These are phyloP conservation scores for Eublepharis macularius DNA, from an alignment of 2,113 vertebrate genomes.

Conservation along the genomic window DNA sequence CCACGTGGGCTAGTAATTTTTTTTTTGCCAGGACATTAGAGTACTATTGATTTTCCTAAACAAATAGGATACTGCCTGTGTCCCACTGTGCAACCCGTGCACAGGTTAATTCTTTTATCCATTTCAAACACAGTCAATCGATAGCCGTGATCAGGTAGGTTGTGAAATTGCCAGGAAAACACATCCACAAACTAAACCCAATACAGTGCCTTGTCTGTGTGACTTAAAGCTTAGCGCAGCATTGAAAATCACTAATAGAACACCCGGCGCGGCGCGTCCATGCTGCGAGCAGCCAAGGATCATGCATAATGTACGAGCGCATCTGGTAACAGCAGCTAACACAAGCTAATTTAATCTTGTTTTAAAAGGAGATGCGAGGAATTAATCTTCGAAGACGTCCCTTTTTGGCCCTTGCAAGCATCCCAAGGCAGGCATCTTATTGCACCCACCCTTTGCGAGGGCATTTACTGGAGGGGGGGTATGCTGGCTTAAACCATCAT, in stretches of 20 bases:
- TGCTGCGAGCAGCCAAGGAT: slow-evolving; percentile 70
- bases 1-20: background rate
- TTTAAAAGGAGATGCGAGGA: slow-evolving; percentile 72
- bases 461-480: slow-evolving; percentile 24
- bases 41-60: slow-evolving; percentile 67
- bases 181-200: slow-evolving; percentile 68
- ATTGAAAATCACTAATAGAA: slow-evolving; percentile 81
- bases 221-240: slow-evolving; percentile 78
- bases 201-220: slow-evolving; percentile 71
- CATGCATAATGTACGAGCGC: slow-evolving; percentile 79
- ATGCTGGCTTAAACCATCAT: slow-evolving; percentile 49
- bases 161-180: slow-evolving; percentile 75
- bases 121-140: slow-evolving; percentile 67
- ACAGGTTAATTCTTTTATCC: slow-evolving; percentile 74
- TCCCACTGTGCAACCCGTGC: slow-evolving; percentile 60
- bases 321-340: slow-evolving; percentile 72
- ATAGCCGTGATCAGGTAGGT: slow-evolving; percentile 74
- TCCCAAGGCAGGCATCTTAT: slow-evolving; percentile 51
- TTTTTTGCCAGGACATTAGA: slow-evolving; percentile 54
- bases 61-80: slow-evolving; percentile 64
- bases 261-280: slow-evolving; percentile 64
- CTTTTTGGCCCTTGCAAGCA: slow-evolving; percentile 64
- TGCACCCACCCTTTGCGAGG: background rate
- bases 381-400: slow-evolving; percentile 76
- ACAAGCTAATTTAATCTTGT: slow-evolving; percentile 69